phyloP scores from a whole-genome alignment of 2,113 vertebrate species.

The Axis porcinus region DNA sequence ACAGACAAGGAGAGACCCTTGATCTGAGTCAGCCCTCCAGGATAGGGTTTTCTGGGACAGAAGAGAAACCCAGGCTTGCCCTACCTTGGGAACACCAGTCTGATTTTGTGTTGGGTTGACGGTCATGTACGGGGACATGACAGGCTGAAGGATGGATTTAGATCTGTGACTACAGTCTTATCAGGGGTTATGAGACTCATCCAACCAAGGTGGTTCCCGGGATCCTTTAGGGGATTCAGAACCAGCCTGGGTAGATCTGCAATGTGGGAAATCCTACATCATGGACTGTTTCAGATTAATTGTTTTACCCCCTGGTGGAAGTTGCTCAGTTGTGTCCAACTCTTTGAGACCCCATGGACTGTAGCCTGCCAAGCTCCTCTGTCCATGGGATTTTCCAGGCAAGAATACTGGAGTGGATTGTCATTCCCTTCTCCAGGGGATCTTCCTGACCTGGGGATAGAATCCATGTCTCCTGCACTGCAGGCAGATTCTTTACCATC shows the following conservation, averaged over 20 bases:
- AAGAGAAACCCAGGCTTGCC: neutral
- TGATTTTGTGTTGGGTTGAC: neutral
- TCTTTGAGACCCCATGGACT: neutral
- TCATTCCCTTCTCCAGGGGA: neutral
- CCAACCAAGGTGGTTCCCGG: neutral
- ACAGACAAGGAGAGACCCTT: neutral
- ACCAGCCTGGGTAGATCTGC: fast-evolving
- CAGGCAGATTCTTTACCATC: neutral
- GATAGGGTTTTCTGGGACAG: neutral
- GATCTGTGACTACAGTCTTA: neutral
- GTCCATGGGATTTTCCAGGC: neutral
- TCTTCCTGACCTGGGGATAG: neutral
- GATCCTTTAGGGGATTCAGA: neutral
- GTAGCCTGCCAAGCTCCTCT: neutral
- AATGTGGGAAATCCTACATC: neutral
- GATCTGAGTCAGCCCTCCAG: neutral
- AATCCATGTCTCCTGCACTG: fast-evolving
- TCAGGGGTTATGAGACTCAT: fast-evolving
- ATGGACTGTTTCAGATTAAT: fast-evolving
- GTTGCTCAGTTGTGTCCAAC: neutral
- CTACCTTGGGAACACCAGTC: neutral
- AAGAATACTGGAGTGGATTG: neutral
- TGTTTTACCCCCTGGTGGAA: neutral
- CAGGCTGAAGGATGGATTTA: neutral
- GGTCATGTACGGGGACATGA: no score